phyloP scores from a whole-genome alignment of 2,113 vertebrate species.

The Gallinago undulata region DNA sequence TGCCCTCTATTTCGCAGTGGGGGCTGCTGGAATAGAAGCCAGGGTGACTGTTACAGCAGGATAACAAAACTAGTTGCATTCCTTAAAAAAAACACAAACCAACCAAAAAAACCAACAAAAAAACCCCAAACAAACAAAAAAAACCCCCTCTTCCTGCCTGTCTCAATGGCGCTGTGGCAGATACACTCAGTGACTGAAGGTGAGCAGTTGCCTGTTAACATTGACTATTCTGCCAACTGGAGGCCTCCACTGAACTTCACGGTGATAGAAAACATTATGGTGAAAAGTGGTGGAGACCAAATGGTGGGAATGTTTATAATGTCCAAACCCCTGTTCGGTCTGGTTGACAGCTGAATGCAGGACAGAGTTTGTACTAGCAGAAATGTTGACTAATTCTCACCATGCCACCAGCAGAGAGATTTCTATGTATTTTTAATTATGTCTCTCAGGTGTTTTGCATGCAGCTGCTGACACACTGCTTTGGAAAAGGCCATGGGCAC shows the following conservation, averaged over 20 bases:
- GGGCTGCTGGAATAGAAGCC: not conserved
- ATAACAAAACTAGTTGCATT: not conserved
- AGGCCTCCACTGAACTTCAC: not conserved
- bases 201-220: not conserved
- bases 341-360: not conserved
- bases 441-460: not conserved
- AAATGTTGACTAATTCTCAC: not conserved
- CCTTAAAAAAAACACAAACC: not conserved
- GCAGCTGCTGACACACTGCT: not conserved
- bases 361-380: not conserved
- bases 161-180: not conserved
- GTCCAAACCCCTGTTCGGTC: not conserved
- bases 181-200: not conserved
- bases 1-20: not conserved
- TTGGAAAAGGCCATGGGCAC: not conserved
- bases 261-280: rapidly evolving
- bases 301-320: rapidly evolving
- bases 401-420: not conserved
- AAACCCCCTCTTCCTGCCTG: not conserved
- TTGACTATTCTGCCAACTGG: not conserved
- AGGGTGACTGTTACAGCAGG: not conserved
- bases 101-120: too few species aligned
- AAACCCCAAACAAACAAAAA: too few species aligned
- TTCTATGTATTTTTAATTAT: not conserved
- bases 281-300: not conserved